These are phyloP conservation scores for Corvus moneduloides DNA, from an alignment of 2,113 vertebrate species.

Conservation along the genomic window DNA sequence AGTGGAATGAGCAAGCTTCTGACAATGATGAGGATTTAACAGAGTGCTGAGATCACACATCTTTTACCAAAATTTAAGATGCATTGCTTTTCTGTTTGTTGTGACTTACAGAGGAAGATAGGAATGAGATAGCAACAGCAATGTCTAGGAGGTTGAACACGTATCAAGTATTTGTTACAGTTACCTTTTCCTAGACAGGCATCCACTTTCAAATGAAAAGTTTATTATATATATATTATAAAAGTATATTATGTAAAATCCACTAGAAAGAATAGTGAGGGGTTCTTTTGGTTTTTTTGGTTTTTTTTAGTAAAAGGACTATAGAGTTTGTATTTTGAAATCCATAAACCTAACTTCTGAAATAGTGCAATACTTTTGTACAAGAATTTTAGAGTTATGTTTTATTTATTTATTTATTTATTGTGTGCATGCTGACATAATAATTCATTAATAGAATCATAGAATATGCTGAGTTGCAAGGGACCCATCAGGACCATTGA, in stretches of 20 bases:
- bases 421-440: background rate
- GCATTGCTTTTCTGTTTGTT: background rate
- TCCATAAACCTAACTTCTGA: background rate
- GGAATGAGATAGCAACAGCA: background rate
- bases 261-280: background rate
- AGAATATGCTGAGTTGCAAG: background rate
- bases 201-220: background rate
- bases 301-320: background rate
- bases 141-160: background rate
- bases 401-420: background rate
- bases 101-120: background rate
- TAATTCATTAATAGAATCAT: background rate
- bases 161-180: background rate
- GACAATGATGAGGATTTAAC: background rate
- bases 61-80: background rate
- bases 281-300: rapidly evolving
- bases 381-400: background rate
- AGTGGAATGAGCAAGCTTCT: background rate
- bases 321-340: background rate
- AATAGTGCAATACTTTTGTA: background rate
- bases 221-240: background rate
- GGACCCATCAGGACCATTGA: too few species aligned
- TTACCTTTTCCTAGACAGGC: background rate
- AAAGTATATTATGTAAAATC: background rate
- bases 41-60: background rate